These are phyloP conservation scores for Anolis sagrei DNA, from an alignment of 2,113 vertebrate genomes.

Conservation along the genomic window DNA sequence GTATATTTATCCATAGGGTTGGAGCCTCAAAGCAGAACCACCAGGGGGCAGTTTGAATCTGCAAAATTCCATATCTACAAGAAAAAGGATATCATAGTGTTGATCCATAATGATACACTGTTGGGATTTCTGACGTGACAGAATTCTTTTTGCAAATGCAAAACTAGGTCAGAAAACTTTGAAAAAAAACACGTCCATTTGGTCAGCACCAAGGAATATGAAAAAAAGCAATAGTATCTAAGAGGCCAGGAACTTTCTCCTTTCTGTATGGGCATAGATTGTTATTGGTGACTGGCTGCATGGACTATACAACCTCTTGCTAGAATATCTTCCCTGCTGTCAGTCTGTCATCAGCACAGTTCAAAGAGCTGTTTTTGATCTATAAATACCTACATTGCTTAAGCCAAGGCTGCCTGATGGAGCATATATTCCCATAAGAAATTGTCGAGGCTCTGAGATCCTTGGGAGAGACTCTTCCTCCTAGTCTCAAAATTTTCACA, in stretches of 20 bases:
- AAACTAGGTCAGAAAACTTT: constrained; percentile 12
- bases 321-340: too few species aligned
- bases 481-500: too few species aligned
- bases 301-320: neutral
- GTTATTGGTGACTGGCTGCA: neutral
- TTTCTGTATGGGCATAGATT: neutral
- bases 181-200: neutral
- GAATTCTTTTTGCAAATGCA: neutral
- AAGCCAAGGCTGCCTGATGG: too few species aligned
- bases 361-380: too few species aligned
- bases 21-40: constrained; percentile 3
- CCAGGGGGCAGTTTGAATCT: constrained; percentile 55
- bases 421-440: too few species aligned
- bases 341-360: too few species aligned
- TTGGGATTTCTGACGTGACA: neutral
- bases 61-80: neutral
- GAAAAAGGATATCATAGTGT: neutral
- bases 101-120: neutral
- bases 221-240: neutral
- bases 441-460: too few species aligned
- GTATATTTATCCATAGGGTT: neutral
- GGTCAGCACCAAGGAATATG: neutral
- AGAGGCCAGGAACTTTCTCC: neutral
- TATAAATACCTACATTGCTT: too few species aligned
- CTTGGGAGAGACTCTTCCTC: too few species aligned